Conservation (phyloP, 2,888 invertebrate species). For the Drosophila kokeensis region DNA sequence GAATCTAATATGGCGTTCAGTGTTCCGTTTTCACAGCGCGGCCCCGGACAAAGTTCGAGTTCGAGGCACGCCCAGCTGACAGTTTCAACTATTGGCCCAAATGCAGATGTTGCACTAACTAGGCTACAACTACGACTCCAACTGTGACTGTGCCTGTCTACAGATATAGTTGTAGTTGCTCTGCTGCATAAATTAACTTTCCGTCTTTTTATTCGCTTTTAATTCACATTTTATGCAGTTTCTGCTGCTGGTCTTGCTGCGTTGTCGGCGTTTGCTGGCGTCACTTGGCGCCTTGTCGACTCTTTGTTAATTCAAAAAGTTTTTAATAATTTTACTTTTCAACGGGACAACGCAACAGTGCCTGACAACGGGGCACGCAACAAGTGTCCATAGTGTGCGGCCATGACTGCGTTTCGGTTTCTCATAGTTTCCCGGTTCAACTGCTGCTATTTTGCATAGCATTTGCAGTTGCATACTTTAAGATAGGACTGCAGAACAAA, state of each 20-base stretch:
- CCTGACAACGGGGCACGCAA: slow-evolving; percentile 36
- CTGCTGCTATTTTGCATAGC: slow-evolving; percentile 3
- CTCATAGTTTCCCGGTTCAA: neutral
- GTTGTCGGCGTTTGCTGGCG: slow-evolving; percentile 40
- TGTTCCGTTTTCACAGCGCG: slow-evolving; percentile 57
- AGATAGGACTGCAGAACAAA: neutral
- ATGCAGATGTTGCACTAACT: slow-evolving; percentile 27
- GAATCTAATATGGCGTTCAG: slow-evolving; percentile 77
- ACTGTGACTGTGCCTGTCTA: slow-evolving; percentile 7
- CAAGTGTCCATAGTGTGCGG: slow-evolving; percentile 43
- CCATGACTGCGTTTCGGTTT: slow-evolving; percentile 2
- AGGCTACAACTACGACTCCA: slow-evolving; percentile 29
- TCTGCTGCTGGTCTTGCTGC: slow-evolving; percentile 5
- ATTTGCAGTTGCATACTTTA: slow-evolving; percentile 12
- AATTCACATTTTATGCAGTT: slow-evolving; percentile 54
- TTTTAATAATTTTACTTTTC: slow-evolving; percentile 72
- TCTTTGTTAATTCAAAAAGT: slow-evolving; percentile 69
- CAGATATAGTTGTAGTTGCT: slow-evolving; percentile 49
- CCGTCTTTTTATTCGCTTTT: slow-evolving; percentile 67
- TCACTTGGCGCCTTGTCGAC: slow-evolving; percentile 64
- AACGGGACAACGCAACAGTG: slow-evolving; percentile 27
- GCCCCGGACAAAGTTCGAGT: slow-evolving; percentile 35
- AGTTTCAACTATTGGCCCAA: slow-evolving; percentile 44
- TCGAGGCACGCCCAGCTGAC: slow-evolving; percentile 37
- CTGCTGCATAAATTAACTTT: slow-evolving; percentile 71